Conservation (phyloP, 2,888 invertebrate genomes). For the Rosalia funebris region DNA sequence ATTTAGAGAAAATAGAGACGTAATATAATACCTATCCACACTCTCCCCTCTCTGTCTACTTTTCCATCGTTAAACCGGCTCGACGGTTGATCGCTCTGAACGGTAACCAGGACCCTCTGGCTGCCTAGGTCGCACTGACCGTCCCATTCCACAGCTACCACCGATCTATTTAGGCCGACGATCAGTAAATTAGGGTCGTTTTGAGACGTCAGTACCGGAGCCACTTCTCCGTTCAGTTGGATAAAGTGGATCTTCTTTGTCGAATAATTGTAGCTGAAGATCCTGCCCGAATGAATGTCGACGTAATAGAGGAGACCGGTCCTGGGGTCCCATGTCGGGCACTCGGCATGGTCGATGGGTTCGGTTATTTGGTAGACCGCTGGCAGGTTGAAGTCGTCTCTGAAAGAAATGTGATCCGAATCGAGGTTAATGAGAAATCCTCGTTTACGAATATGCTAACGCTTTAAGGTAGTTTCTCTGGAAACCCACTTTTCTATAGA, state of each 20-base stretch:
- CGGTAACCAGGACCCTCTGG: conserved; percentile 53
- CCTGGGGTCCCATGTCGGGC: conserved; percentile 45
- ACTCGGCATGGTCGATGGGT: conserved; percentile 45
- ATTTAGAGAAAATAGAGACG: too few relatives aligned
- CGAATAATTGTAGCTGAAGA: conserved; percentile 42
- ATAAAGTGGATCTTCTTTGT: conserved; percentile 40
- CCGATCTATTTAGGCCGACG: conserved; percentile 42
- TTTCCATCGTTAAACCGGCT: conserved; percentile 71
- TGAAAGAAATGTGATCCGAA: too few relatives aligned
- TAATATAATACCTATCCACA: conserved; percentile 70
- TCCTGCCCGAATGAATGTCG: conserved; percentile 43
- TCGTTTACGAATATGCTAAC: too few relatives aligned
- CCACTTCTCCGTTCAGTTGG: conserved; percentile 41
- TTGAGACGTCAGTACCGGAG: conserved; percentile 42
- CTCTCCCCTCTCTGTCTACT: conserved; percentile 66
- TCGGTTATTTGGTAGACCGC: conserved; percentile 43
- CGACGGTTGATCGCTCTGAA: conserved; percentile 61
- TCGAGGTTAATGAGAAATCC: too few relatives aligned
- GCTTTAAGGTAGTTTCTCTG: too few relatives aligned
- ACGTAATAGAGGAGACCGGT: conserved; percentile 44
- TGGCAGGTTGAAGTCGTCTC: conserved; percentile 35
- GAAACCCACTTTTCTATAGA: too few relatives aligned
- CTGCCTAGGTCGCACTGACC: conserved; percentile 18
- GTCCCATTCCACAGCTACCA: conserved; percentile 20
- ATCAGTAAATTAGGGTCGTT: conserved; percentile 39